A percentile compares a stretch with the other conserved stretches of the same genome.
Conservation (phyloP, 2,888 invertebrate genomes). For the Scotopteryx bipunctaria region DNA sequence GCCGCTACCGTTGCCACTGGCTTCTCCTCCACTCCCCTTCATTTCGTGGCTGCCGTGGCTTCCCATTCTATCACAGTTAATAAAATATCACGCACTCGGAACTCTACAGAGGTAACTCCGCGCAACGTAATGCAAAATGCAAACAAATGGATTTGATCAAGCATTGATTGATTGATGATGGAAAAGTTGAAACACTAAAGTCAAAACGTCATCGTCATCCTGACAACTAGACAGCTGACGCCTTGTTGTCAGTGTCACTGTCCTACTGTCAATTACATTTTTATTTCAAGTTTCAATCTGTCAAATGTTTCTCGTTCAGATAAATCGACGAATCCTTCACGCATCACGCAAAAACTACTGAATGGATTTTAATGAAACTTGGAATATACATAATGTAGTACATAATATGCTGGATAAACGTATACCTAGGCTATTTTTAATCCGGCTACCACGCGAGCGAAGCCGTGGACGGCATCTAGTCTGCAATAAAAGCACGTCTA, state of each 20-base stretch:
- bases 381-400: too few relatives aligned
- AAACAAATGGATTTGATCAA: slow-evolving; percentile 13
- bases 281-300: background rate
- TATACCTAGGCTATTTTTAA: too few relatives aligned
- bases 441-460: too few relatives aligned
- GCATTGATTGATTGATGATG: background rate
- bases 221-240: background rate
- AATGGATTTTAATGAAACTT: too few relatives aligned
- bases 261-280: too few relatives aligned
- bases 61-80: slow-evolving; percentile 55
- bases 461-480: too few relatives aligned
- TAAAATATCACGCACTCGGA: background rate
- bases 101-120: background rate
- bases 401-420: too few relatives aligned
- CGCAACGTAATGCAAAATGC: slow-evolving; percentile 12
- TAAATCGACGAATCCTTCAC: too few relatives aligned
- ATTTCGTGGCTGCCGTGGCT: slow-evolving; percentile 68
- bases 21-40: slow-evolving; percentile 53
- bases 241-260: background rate
- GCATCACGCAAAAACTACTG: too few relatives aligned
- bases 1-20: slow-evolving; percentile 56
- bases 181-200: background rate
- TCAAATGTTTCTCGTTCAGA: background rate
- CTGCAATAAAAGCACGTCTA: too few relatives aligned
- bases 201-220: slow-evolving; percentile 9